phyloP scores from a whole-genome alignment of 2,888 invertebrate genomes.

The Quadroppia sp. region DNA sequence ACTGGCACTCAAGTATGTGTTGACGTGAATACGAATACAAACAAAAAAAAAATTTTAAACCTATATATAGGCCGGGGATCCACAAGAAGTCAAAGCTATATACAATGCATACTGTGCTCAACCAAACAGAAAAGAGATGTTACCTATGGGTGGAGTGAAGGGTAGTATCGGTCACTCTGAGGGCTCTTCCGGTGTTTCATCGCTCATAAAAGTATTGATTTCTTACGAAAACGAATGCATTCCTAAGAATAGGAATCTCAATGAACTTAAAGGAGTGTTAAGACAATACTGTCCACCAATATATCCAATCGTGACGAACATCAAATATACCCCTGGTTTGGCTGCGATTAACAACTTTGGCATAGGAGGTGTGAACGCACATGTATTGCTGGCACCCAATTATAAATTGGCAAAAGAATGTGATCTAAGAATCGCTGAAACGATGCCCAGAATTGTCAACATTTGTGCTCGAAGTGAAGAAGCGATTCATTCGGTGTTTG shows the following conservation, averaged over 20 bases:
- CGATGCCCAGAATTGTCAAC: slow-evolving; percentile 65
- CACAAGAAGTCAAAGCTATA: slow-evolving; percentile 57
- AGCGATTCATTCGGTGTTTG: slow-evolving; percentile 65
- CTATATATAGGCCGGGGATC: slow-evolving; percentile 57
- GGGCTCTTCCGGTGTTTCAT: slow-evolving; percentile 52
- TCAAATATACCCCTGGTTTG: slow-evolving; percentile 50
- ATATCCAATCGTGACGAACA: not conserved
- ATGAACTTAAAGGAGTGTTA: slow-evolving; percentile 56
- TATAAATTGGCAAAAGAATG: slow-evolving; percentile 44
- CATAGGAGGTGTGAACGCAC: slow-evolving; percentile 56
- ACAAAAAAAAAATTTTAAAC: too few relatives aligned
- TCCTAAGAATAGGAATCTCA: slow-evolving; percentile 58
- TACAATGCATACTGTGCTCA: slow-evolving; percentile 62
- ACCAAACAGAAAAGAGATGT: slow-evolving; percentile 60
- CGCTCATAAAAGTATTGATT: slow-evolving; percentile 53
- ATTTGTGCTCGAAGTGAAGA: slow-evolving; percentile 80
- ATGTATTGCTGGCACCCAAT: slow-evolving; percentile 50
- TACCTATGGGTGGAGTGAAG: slow-evolving; percentile 94
- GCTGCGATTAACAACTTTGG: slow-evolving; percentile 59
- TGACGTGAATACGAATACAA: too few relatives aligned
- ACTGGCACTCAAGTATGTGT: too few relatives aligned
- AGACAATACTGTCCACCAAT: slow-evolving; percentile 47
- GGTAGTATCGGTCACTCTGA: slow-evolving; percentile 99
- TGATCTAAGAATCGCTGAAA: not conserved
- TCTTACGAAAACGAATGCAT: slow-evolving; percentile 55